Percentiles rank a stretch among this genome's conserved stretches.
Evolutionary conservation across 2,113 vertebrate genomes (phyloP).

Genomic region (Lagopus muta): DNA sequence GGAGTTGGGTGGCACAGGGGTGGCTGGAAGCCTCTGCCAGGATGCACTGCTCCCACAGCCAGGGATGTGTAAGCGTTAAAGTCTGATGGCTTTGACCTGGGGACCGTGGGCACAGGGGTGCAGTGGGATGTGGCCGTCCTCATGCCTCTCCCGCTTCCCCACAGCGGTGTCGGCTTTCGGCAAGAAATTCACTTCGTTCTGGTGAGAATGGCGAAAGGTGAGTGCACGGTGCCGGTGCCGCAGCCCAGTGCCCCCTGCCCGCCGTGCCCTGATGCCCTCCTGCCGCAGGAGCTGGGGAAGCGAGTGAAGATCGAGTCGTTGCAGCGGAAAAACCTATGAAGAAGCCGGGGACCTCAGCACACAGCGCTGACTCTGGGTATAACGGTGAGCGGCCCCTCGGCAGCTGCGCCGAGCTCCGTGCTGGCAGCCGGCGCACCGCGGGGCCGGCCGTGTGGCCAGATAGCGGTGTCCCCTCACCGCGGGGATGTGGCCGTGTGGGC

Average conservation of each 20-base stretch:
- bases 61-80: neutral
- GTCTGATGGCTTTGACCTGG: neutral
- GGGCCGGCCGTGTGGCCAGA: neutral
- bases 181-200: slow-evolving; percentile 99
- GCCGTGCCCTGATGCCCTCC: fast-evolving
- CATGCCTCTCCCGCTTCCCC: neutral
- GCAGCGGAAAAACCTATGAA: slow-evolving; percentile 94
- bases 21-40: neutral
- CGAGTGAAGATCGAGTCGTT: slow-evolving; percentile 74
- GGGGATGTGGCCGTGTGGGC: fast-evolving
- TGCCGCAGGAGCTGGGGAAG: slow-evolving; percentile 71
- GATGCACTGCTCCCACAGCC: neutral
- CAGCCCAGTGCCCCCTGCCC: fast-evolving
- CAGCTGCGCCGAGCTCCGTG: neutral
- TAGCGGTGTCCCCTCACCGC: neutral
- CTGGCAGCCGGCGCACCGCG: neutral
- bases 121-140: neutral
- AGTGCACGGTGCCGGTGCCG: neutral
- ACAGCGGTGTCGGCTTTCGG: slow-evolving; percentile 93
- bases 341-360: slow-evolving; percentile 80
- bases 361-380: slow-evolving; percentile 82
- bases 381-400: slow-evolving; percentile 82
- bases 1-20: fast-evolving
- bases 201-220: slow-evolving; percentile 88
- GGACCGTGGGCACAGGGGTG: fast-evolving